Evolutionary conservation across 1,140 invertebrate genomes (phyloP).

Genomic region (Drosophila lacertosa): DNA sequence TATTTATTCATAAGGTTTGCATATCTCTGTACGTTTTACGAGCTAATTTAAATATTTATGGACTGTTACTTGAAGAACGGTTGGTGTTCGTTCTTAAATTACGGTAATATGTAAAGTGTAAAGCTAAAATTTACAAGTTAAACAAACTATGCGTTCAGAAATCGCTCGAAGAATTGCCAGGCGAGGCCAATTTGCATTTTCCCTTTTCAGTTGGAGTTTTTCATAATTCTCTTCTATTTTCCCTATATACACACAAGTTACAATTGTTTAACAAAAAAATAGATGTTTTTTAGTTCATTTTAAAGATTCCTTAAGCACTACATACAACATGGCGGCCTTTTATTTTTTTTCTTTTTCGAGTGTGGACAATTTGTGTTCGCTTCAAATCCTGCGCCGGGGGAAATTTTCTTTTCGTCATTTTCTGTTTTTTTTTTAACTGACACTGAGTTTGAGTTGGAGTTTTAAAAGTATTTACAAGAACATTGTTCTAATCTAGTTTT

Average conservation of each 20-base stretch:
- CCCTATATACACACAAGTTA: constrained; percentile 77
- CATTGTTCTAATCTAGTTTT: constrained; percentile 66
- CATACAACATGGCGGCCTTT: constrained; percentile 72
- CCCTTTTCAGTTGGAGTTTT: constrained; percentile 42
- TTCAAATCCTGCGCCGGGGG: constrained; percentile 52
- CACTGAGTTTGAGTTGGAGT: constrained; percentile 75
- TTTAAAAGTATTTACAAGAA: constrained; percentile 75
- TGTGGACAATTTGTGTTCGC: constrained; percentile 21
- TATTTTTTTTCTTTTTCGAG: too few relatives aligned
- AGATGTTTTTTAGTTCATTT: constrained; percentile 44
- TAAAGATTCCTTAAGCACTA: constrained; percentile 69
- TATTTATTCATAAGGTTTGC: constrained; percentile 60
- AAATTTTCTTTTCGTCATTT: constrained; percentile 39
- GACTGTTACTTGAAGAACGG: constrained; percentile 76
- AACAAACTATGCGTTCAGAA: constrained; percentile 78
- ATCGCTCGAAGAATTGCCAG: constrained; percentile 63
- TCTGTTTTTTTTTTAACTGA: constrained; percentile 52
- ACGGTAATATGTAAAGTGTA: constrained; percentile 57
- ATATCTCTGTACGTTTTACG: constrained; percentile 70
- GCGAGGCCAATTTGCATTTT: constrained; percentile 46
- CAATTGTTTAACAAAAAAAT: constrained; percentile 69
- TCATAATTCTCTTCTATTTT: constrained; percentile 49
- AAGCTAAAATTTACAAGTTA: constrained; percentile 83
- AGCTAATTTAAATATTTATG: constrained; percentile 82
- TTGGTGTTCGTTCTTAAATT: constrained; percentile 65